A percentile compares a stretch with the other conserved stretches of the same genome.
Conservation (phyloP, 2,888 invertebrate genomes). For the Drosophila nr. fundita region DNA sequence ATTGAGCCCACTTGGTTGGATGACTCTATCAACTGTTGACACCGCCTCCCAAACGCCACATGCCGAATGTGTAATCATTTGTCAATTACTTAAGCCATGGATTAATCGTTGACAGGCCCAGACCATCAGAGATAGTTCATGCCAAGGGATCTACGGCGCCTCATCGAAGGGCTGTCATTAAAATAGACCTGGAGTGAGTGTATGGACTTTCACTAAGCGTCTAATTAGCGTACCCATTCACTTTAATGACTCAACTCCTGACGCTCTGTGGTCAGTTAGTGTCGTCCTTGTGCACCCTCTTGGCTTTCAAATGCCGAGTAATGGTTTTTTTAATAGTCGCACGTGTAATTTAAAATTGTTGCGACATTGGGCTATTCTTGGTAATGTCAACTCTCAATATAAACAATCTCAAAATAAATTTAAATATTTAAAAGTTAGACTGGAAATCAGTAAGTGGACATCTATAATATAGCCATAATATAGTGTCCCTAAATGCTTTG, state of each 20-base stretch:
- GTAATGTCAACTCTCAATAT: constrained; percentile 15
- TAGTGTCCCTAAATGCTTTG: not conserved
- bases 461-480: too few species aligned
- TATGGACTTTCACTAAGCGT: constrained; percentile 28
- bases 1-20: constrained; percentile 18
- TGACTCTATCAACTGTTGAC: constrained; percentile 29
- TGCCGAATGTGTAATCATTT: constrained; percentile 72
- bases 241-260: constrained; percentile 42
- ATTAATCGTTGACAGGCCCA: constrained; percentile 67
- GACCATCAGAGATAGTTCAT: constrained; percentile 59
- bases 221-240: constrained; percentile 63
- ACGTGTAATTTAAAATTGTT: constrained; percentile 39
- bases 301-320: constrained; percentile 18
- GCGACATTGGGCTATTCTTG: constrained; percentile 29
- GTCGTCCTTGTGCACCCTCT: constrained; percentile 38
- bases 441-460: not conserved
- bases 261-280: constrained; percentile 28
- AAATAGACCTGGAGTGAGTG: constrained; percentile 8
- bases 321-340: constrained; percentile 39
- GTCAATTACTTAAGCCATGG: constrained; percentile 77
- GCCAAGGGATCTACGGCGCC: constrained; percentile 31
- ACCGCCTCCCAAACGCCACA: constrained; percentile 35
- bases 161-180: constrained; percentile 66
- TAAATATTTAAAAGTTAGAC: not conserved
- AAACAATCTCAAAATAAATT: constrained; percentile 10